Base-by-base conservation (phyloP, 23 tunicate genomes). In the Trididemnum nubilum region DNA sequence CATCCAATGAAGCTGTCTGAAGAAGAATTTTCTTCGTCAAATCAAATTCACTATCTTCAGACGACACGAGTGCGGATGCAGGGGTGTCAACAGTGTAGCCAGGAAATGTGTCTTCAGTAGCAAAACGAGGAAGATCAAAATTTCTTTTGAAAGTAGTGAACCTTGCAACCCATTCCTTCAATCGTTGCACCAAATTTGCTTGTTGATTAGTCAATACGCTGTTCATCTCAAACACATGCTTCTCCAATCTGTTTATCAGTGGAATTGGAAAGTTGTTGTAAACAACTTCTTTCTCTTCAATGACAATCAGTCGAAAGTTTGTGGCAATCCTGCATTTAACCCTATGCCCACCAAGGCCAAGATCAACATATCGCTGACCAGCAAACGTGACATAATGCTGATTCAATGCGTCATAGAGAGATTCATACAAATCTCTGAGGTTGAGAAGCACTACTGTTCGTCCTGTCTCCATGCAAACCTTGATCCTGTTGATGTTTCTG, bases 321-420 rank as follows among this genome's bases (percentile, higher is more conserved):
- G 28, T 28, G 18, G 79, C 80, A 66, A 86, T 61, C 35, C 85
- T 51, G 78, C 90, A 78, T 36, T 67, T 65, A 1, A 86, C 85
- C 30, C 90, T 54, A 73, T 86, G 90, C 2, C 84, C 80, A 2
- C 90, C 90, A 71, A 86, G 61, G 29, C 85, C 90, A 66, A 86
- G 79, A 51, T 71, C 90, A 51, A 86, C 90, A 75, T 76, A 88
- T 30, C 86, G 49, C 57, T 82, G 83, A 23, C 64, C 87, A 15
- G 83, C 76, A 82, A 88, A 88, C 12, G 83, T 88, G 25, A 88
- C 83, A 76, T 82, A 88, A 34, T 88, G 93, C 72, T 88, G 93
- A 65, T 88, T 88, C 28, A 88, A 80, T 1, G 86, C 93, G 51
- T 88, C 93, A 65, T 88, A 88, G 12, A 88, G 83, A 35, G 93